Evolutionary conservation across 2,113 vertebrate species (phyloP), one percentile per base, ranked within the genome.

Genomic region (Polyodon spathula): DNA sequence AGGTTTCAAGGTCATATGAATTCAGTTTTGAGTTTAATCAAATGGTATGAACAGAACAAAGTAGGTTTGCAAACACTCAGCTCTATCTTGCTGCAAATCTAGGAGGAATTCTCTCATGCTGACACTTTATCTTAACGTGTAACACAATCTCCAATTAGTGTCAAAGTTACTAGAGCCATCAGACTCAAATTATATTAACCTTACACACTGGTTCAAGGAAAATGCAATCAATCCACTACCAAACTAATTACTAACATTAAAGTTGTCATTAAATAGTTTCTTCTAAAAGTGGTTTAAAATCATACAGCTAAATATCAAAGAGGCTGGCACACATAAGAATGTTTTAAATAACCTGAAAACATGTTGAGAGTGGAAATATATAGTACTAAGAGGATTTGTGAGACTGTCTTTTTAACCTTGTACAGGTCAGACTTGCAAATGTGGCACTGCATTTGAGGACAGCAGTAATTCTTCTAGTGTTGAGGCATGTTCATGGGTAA

Each of bases 201-300:
- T 85, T 69, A 78, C 56, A 71, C 68, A 71, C 63, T 68, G 70
- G 69, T 79, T 81, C 74, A 80, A 76, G 63, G 63, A 67, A 86
- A 82, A 79, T 62, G 51, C 63, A 80, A 82, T 84, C 76, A 74
- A 76, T 79, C 54, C 58, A 70, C 67, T 79, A 62, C 67, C 75
- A 84, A 83, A 74, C 69, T 83, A 86, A 86, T 87, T 76, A 76
- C 69, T 77, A 80, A 83, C 83, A 82, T 82, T 72, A 81, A 81
- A 78, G 71, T 79, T 77, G 80, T 75, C 71, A 74, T 87, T 82
- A 79, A 81, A 78, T 80, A 84, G 80, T 79, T 78, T 72, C 68
- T 82, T 73, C 71, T 50, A 54, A 64, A 81, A 82, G 70, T 80
- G 76, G 69, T 55, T 58, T 72, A 84, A 79, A 78, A 77, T 75